Conservation (phyloP, 2,797 vertebrate species). For the Alcedo quadribrachys region DNA sequence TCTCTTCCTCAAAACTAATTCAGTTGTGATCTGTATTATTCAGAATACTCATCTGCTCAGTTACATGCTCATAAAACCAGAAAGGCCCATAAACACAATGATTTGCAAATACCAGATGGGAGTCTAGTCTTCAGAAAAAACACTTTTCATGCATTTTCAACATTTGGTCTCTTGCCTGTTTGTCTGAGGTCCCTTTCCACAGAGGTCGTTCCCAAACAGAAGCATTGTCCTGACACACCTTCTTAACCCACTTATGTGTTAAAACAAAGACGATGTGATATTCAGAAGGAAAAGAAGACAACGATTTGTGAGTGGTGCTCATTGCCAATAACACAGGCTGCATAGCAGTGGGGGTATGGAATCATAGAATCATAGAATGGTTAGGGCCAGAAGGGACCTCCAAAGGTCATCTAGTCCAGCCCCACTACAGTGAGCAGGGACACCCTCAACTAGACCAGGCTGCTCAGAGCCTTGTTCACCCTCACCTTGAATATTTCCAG, state of each 20-base stretch:
- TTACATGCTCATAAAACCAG: background rate
- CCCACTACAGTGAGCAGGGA: no score
- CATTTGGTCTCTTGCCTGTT: background rate
- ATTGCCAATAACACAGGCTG: background rate
- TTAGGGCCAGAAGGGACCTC: no score
- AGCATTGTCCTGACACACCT: background rate
- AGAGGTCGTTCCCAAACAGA: background rate
- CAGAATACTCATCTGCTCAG: background rate
- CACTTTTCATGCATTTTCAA: background rate
- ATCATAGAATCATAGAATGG: no score
- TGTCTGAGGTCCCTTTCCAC: background rate
- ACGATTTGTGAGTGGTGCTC: background rate
- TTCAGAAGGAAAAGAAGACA: background rate
- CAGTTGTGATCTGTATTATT: background rate
- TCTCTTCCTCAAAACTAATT: background rate
- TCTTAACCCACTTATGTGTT: background rate
- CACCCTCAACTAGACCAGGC: no score
- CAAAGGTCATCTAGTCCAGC: no score
- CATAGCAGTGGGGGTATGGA: background rate
- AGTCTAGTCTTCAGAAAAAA: background rate
- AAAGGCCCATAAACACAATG: background rate
- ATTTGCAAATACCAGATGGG: background rate
- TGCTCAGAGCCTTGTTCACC: no score
- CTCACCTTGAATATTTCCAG: no score
- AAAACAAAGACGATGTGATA: background rate